These are phyloP conservation scores for Sternotherus odoratus DNA, from an alignment of 2,797 vertebrate genomes.

Conservation along the genomic window DNA sequence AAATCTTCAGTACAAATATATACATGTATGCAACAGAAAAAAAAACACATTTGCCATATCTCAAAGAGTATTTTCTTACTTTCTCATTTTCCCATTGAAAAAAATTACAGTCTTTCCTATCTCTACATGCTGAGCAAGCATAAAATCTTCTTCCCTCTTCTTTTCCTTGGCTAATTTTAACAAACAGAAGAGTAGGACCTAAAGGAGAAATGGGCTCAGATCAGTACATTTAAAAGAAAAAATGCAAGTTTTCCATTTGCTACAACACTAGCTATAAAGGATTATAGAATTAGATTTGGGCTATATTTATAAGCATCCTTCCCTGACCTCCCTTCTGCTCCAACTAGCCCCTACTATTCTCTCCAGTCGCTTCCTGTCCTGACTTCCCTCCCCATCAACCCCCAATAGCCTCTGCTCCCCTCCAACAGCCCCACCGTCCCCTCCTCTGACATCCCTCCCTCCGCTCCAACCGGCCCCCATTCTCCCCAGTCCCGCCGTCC, in stretches of 20 bases:
- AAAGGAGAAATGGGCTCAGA: fast-evolving
- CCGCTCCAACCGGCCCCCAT: no score
- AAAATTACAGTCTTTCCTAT: conserved; percentile 93
- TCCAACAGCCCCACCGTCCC: no score
- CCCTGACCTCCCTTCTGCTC: neutral
- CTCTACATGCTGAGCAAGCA: conserved; percentile 95
- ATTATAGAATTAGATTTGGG: neutral
- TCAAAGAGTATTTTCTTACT: conserved; percentile 73
- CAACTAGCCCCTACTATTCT: no score
- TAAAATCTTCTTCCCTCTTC: conserved; percentile 87
- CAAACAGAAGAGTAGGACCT: conserved; percentile 94
- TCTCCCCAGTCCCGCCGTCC: no score
- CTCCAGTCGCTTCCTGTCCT: no score
- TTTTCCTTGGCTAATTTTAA: conserved; percentile 79
- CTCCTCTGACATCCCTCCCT: no score
- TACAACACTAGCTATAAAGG: neutral
- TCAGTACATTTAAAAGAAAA: neutral
- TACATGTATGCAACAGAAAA: neutral
- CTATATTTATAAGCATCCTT: neutral
- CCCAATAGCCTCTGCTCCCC: no score
- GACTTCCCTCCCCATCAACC: no score
- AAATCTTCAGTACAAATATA: neutral
- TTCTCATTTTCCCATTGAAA: conserved; percentile 97
- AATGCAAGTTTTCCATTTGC: neutral
- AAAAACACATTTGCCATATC: fast-evolving